Conservation (phyloP, 2,113 vertebrate genomes). For the Corapipo altera region DNA sequence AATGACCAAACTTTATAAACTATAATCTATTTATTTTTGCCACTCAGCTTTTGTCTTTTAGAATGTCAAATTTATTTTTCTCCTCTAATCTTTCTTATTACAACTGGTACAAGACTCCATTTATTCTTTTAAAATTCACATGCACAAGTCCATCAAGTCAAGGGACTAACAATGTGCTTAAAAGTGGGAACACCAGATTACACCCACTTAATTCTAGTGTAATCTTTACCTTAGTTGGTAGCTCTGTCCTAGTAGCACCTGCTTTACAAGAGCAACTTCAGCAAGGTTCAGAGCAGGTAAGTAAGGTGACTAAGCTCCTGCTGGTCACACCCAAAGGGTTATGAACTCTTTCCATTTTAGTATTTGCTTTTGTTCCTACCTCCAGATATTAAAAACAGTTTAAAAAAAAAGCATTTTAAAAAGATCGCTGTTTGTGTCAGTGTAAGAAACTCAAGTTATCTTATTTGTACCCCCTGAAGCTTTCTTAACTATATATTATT, state of each 20-base stretch:
- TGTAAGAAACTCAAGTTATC: background rate
- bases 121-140: background rate
- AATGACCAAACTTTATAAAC: background rate
- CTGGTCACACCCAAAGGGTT: background rate
- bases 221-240: slow-evolving; percentile 49
- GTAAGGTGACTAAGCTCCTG: background rate
- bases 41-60: background rate
- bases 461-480: background rate
- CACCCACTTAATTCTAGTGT: slow-evolving; percentile 18
- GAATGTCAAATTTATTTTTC: background rate
- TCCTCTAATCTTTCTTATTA: background rate
- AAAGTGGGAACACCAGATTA: background rate
- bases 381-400: background rate
- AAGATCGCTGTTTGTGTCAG: background rate
- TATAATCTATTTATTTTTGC: background rate
- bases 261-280: background rate
- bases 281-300: slow-evolving; percentile 11
- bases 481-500: background rate
- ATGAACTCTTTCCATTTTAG: background rate
- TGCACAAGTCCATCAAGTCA: background rate
- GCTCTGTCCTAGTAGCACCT: slow-evolving; percentile 39
- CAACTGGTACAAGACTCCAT: background rate
- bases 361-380: background rate
- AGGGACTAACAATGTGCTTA: background rate
- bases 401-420: background rate